Evolutionary conservation across 1,140 invertebrate species (phyloP), one percentile per base, ranked within the genome.

Genomic region (Drosophila murphyi): DNA sequence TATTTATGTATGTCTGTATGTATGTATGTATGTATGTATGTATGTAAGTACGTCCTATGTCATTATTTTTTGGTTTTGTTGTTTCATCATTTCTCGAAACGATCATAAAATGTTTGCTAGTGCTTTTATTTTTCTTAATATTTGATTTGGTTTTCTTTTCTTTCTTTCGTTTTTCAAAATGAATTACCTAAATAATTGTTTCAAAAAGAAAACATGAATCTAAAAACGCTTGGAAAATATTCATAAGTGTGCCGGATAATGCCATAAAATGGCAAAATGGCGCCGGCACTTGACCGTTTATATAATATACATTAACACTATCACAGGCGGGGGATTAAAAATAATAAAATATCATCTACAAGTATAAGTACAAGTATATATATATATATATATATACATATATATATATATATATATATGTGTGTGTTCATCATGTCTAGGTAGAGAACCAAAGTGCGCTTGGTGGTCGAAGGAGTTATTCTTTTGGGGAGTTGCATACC

Each of bases 281-380:
- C 50, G 57, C 37, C 50, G 31, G 28, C 51, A 71, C 60, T 63
- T 63, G 59, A 71, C 34, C 39, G 34, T 43, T 43, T 61, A 39
- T 73, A 61, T 39, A 67, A 78, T 63, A 62, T 80, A 60, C 52
- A 63, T 86, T 65, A 87, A 76, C 78, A 87, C 79, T 87, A 87
- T 87, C 82, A 87, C 82, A 87, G 82, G 82, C 82, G 62, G 82
- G 79, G 85, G 67, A 57, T 54, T 45, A 62, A 37, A 65, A 31
- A 4, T 4, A 34, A 57, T 20, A 72, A 39, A 69, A 69, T 62
- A 69, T 70, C 48, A 12, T 69, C 32, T 59, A 20, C 20, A 20
- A 20, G 20, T 20, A 20, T 20, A 20, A 20, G 20, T 20, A 20
- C 20, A 67, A 45, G 28, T 67, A 34, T 50, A 12, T 31, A 20